These are phyloP conservation scores for Holothuria glaberrima DNA, from an alignment of 35 echinoderm and acorn worm genomes.

Conservation along the genomic window DNA sequence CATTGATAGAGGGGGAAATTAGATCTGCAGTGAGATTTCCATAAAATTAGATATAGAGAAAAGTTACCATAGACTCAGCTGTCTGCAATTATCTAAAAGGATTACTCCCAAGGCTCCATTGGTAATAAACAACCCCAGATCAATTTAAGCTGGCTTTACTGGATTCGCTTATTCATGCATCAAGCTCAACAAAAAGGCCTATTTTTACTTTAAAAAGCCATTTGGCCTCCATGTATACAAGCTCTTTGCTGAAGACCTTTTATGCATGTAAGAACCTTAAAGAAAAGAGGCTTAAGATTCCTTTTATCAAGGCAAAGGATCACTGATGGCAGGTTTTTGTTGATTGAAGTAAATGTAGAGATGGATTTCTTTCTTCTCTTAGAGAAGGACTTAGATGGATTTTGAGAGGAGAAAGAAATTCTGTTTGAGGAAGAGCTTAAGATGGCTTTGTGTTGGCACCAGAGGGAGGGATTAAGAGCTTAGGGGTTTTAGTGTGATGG, in stretches of 20 bases:
- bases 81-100: conserved; percentile 55
- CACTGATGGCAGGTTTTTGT: conserved; percentile 23
- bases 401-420: conserved; percentile 36
- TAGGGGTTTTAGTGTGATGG: conserved; percentile 13
- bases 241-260: conserved; percentile 1
- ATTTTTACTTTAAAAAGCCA: conserved; percentile 43
- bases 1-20: conserved; percentile 51
- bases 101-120: conserved; percentile 35
- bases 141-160: conserved; percentile 46
- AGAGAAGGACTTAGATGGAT: conserved; percentile 27
- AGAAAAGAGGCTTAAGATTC: background rate
- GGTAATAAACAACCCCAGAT: conserved; percentile 42
- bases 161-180: conserved; percentile 4
- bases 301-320: conserved; percentile 31
- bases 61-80: conserved; percentile 23
- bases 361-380: conserved; percentile 25
- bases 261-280: conserved; percentile 29
- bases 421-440: conserved; percentile 44
- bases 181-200: conserved; percentile 12
- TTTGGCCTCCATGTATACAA: conserved; percentile 38
- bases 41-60: conserved; percentile 43
- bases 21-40: conserved; percentile 47
- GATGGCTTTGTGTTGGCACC: conserved; percentile 24
- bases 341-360: conserved; percentile 28
- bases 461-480: conserved; percentile 56